These are phyloP conservation scores for Caenorhabditis uteleia DNA, from an alignment of 2,888 invertebrate genomes.

Conservation along the genomic window DNA sequence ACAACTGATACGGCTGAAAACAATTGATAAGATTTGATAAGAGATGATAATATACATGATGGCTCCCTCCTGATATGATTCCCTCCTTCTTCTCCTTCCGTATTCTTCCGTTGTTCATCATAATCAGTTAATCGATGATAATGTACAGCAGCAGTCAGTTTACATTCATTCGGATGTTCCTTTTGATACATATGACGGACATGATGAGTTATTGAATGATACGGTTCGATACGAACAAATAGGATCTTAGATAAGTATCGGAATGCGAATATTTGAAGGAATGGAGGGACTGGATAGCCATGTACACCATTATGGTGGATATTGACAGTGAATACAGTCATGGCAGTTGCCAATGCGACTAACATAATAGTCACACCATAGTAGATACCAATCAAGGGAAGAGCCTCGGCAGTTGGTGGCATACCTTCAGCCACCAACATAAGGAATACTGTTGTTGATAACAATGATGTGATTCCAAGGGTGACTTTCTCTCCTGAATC, in stretches of 20 bases:
- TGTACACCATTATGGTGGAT: conserved; percentile 75
- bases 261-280: conserved; percentile 63
- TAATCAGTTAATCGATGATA: conserved; percentile 18
- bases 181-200: conserved; percentile 62
- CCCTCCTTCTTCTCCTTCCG: conserved; percentile 4
- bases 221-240: conserved; percentile 59
- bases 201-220: conserved; percentile 67
- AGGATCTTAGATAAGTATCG: conserved; percentile 57
- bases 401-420: conserved; percentile 83
- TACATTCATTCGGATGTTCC: conserved; percentile 39
- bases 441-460: conserved; percentile 86
- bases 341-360: conserved; percentile 73
- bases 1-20: conserved; percentile 24
- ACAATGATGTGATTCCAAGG: conserved; percentile 82
- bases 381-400: conserved; percentile 79
- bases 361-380: conserved; percentile 75
- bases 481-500: conserved; percentile 88
- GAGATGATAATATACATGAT: neutral
- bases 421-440: conserved; percentile 86
- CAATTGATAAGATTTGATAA: too few relatives aligned
- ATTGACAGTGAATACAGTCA: conserved; percentile 82
- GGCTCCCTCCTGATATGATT: conserved; percentile 5
- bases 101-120: conserved; percentile 4
- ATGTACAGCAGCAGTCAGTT: conserved; percentile 22
- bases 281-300: conserved; percentile 64